These are phyloP conservation scores for Tauraco hartlaubi DNA, from an alignment of 2,797 vertebrate genomes.

Conservation along the genomic window DNA sequence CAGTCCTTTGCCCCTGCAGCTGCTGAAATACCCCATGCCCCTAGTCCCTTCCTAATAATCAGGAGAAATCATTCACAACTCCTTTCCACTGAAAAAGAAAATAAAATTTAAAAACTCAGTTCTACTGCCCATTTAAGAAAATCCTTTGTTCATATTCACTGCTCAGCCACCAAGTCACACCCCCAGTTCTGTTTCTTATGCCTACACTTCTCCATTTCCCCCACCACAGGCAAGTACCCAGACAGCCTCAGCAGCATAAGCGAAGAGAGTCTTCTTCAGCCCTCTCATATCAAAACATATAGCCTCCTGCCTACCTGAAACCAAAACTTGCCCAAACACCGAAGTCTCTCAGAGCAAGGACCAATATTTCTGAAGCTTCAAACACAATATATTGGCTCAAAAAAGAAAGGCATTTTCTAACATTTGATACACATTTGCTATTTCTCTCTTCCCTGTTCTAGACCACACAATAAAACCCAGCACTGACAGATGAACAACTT, in stretches of 20 bases:
- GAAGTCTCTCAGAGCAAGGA: neutral
- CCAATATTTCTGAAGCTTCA: neutral
- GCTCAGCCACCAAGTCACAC: neutral
- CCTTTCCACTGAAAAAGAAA: neutral
- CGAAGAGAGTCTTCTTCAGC: neutral
- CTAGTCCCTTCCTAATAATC: neutral
- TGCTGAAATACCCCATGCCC: neutral
- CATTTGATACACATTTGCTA: neutral
- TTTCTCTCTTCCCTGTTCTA: neutral
- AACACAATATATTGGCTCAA: neutral
- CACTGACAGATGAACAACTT: neutral
- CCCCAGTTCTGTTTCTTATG: neutral
- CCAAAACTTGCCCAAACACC: neutral
- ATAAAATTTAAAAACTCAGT: too few species aligned
- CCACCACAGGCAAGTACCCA: neutral
- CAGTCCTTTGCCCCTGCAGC: neutral
- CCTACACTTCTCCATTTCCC: neutral
- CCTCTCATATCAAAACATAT: neutral
- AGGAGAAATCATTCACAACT: neutral
- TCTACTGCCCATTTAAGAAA: neutral
- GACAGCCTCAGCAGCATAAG: neutral
- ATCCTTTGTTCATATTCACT: neutral
- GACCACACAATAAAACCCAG: neutral
- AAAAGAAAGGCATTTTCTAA: neutral
- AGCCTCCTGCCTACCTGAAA: neutral